Base-by-base conservation (phyloP, 2,113 vertebrate species). In the Nanger granti region DNA sequence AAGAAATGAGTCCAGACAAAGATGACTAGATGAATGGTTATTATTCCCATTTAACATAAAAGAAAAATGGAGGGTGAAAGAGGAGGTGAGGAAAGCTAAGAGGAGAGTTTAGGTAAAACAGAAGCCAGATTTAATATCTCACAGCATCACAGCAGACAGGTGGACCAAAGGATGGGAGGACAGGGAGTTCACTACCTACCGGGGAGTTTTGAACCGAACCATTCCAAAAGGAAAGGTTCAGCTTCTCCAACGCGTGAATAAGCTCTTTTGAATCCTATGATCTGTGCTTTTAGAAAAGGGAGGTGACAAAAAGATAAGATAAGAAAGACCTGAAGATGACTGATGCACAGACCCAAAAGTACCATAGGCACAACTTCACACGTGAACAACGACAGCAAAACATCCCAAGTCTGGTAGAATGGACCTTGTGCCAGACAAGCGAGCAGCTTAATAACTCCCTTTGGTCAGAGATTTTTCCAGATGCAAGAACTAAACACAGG, bases 401-500 rank as follows among this genome's bases (percentile, higher is more conserved):
- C 18, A 28, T 9, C 54, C 57, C 18, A 13, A 52, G 41, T 87
- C 82, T 34, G 82, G 66, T 0, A 26, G 83, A 55, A 69, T 57
- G 73, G 66, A 59, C 44, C 49, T 88, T 13, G 1, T 34, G 85
- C 92, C 93, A 87, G 82, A 14, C 37, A 57, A 92, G 79, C 14
- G 37, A 82, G 52, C 87, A 55, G 62, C 91, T 91, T 89, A 93
- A 92, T 92, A 37, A 96, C 80, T 54, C n/a, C 87, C 64, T 90
- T 62, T 55, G 34, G 93, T 89, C 59, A 92, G 73, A 93, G 55
- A 34, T n/a, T 95, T 76, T 76, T 62, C 66, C 89, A 97, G 54
- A n/a, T 26, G 87, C 98, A 66, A 66, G 93, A 92, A 94, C n/a
- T 52, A 93, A 92, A 90, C 97, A 87, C 15, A 37, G 73, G 84